phyloP scores from a whole-genome alignment of 2,797 vertebrate genomes.

The Euthynnus affinis region DNA sequence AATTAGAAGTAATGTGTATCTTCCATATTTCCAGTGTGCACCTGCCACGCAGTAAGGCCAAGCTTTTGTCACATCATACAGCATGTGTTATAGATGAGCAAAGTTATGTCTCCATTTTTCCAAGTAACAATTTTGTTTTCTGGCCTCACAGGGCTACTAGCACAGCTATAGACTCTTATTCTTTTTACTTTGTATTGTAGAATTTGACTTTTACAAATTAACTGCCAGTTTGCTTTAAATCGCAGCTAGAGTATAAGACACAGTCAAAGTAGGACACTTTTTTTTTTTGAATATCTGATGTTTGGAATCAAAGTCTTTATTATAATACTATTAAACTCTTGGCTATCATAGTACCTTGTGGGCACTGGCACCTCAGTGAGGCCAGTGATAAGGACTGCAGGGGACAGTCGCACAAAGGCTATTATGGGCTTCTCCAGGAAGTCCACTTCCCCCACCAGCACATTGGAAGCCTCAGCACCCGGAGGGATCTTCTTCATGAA shows the following conservation, averaged over 20 bases:
- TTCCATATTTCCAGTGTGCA: too few relatives aligned
- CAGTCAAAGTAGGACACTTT: not conserved
- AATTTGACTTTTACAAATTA: slow-evolving; percentile 6
- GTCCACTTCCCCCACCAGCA: slow-evolving; percentile 97
- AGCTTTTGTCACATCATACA: too few relatives aligned
- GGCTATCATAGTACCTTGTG: slow-evolving; percentile 87
- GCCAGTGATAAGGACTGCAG: slow-evolving; percentile 94
- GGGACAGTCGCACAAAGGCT: slow-evolving; percentile 93
- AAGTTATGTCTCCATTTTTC: not conserved
- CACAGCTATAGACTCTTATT: not conserved
- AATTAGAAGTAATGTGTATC: too few relatives aligned
- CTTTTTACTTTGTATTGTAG: not conserved
- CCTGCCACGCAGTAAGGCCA: too few relatives aligned
- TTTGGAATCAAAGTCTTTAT: not conserved
- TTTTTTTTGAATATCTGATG: not conserved
- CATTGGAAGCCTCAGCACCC: slow-evolving; percentile 96
- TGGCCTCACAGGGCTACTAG: not conserved
- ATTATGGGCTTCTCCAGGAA: slow-evolving; percentile 97
- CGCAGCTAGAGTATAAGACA: not conserved
- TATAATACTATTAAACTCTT: not conserved
- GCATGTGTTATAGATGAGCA: too few relatives aligned
- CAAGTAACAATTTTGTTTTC: not conserved
- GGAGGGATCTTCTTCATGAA: slow-evolving; percentile 99
- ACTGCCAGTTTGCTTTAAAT: not conserved
- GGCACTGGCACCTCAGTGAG: slow-evolving; percentile 97